These are phyloP conservation scores for Pituophis catenifer DNA, from an alignment of 2,113 vertebrate genomes.

Conservation along the genomic window DNA sequence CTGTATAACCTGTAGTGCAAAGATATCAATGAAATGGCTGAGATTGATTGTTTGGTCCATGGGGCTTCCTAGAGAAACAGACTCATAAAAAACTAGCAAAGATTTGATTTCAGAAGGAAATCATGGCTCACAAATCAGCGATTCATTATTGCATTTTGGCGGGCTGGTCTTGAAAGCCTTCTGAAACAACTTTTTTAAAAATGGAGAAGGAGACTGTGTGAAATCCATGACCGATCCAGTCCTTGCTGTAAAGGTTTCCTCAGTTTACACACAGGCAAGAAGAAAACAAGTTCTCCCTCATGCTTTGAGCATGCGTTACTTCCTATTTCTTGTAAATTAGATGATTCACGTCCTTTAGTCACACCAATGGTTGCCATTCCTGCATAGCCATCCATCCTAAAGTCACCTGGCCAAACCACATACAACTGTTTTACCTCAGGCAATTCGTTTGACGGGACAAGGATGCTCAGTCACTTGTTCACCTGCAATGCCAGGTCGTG, in stretches of 20 bases:
- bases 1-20: background rate
- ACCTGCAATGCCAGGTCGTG: too few species aligned
- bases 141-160: background rate
- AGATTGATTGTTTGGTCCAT: background rate
- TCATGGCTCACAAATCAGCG: background rate
- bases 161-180: background rate
- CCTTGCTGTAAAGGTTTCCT: background rate
- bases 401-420: background rate
- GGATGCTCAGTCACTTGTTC: background rate
- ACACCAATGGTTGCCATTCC: background rate
- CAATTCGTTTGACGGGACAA: background rate
- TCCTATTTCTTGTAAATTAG: background rate
- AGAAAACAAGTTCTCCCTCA: background rate
- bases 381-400: background rate
- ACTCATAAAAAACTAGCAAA: background rate
- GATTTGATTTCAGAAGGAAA: background rate
- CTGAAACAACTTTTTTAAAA: background rate
- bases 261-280: background rate
- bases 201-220: background rate
- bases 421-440: background rate
- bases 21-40: background rate
- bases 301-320: background rate
- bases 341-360: background rate
- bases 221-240: background rate
- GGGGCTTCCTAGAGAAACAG: background rate